These are phyloP conservation scores for Crenuchus spilurus DNA, from an alignment of 2,797 vertebrate species.

Conservation along the genomic window DNA sequence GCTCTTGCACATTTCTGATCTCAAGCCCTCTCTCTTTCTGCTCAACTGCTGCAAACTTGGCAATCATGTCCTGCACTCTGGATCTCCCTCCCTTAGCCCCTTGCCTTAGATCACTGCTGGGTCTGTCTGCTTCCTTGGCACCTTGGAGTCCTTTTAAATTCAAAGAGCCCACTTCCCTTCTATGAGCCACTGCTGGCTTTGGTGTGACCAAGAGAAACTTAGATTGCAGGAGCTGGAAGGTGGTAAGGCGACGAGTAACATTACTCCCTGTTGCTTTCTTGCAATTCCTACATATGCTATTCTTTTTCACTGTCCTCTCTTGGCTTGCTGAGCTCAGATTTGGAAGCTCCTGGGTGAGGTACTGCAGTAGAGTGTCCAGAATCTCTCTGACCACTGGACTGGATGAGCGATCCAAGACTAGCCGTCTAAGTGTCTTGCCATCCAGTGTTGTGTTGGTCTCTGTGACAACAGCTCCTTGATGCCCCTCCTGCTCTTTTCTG, in stretches of 20 bases:
- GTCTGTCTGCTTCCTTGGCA: conserved; percentile 52
- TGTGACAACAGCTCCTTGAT: conserved; percentile 60
- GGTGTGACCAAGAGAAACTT: conserved; percentile 84
- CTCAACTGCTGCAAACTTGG: conserved; percentile 80
- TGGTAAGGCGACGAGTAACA: conserved; percentile 69
- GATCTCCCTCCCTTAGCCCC: conserved; percentile 64
- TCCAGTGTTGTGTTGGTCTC: conserved; percentile 65
- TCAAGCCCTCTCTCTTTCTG: conserved; percentile 75
- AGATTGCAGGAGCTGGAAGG: conserved; percentile 88
- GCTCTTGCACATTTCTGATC: conserved; percentile 1
- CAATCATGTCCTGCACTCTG: conserved; percentile 83
- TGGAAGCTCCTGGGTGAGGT: conserved; percentile 67
- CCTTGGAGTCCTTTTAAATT: conserved; percentile 52
- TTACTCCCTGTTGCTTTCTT: conserved; percentile 33
- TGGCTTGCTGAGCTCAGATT: neutral
- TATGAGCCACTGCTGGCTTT: conserved; percentile 75
- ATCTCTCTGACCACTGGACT: conserved; percentile 75
- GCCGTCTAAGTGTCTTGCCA: conserved; percentile 77
- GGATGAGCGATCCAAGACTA: conserved; percentile 74
- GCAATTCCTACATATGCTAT: neutral
- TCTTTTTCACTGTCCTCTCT: conserved; percentile 10
- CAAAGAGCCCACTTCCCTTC: conserved; percentile 85
- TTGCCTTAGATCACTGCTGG: conserved; percentile 52
- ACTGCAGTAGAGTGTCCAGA: conserved; percentile 85
- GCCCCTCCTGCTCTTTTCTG: conserved; percentile 61